Evolutionary conservation across 2,113 vertebrate species (phyloP).

Genomic region (Mellivora capensis): DNA sequence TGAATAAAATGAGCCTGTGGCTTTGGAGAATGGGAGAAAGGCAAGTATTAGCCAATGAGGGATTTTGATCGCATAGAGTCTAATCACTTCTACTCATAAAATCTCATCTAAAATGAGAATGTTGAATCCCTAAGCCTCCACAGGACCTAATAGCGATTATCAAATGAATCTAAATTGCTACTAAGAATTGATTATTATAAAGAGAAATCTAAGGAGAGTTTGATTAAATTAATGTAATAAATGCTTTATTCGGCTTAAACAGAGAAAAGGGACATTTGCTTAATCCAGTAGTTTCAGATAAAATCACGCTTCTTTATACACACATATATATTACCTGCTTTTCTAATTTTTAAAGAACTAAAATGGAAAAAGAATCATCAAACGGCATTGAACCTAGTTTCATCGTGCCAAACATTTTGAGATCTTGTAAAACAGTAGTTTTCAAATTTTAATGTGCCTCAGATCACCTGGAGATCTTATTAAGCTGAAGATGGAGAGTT

Average conservation of each 20-base stretch:
- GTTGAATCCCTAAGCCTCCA: background rate
- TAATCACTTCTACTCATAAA: conserved; percentile 25
- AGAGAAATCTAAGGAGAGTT: conserved; percentile 16
- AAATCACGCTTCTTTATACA: background rate
- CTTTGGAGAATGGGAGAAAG: background rate
- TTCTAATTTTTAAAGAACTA: conserved; percentile 3
- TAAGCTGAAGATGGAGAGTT: background rate
- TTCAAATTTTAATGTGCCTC: background rate
- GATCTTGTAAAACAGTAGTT: background rate
- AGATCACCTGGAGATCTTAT: background rate
- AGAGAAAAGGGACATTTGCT: background rate
- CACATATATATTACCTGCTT: background rate
- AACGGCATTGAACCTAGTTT: background rate
- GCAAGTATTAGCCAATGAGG: background rate
- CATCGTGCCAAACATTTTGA: background rate
- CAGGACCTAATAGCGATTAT: conserved; percentile 8
- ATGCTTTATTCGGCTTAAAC: conserved; percentile 14
- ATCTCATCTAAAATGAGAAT: conserved; percentile 27
- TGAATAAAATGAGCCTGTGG: background rate
- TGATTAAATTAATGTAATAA: conserved; percentile 45
- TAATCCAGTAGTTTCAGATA: background rate
- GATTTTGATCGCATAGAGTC: background rate
- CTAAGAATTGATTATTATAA: conserved; percentile 36
- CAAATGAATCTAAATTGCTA: conserved; percentile 51
- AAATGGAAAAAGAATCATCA: background rate